These are phyloP conservation scores for Perca fluviatilis DNA, from an alignment of 2,113 vertebrate species.

Conservation along the genomic window DNA sequence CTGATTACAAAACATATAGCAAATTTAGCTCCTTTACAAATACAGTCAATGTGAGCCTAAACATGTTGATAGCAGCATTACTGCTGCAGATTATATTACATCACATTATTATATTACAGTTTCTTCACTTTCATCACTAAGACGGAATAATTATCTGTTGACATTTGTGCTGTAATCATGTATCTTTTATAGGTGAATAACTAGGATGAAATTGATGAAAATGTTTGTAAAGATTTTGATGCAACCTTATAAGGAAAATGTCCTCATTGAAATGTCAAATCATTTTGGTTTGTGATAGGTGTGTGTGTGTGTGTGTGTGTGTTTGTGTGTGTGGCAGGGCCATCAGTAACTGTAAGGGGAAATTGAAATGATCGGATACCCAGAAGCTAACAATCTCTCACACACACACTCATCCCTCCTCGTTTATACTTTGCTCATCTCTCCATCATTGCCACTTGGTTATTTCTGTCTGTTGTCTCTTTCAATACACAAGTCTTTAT, in stretches of 20 bases:
- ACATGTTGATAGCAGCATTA: neutral
- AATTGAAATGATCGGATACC: constrained; percentile 71
- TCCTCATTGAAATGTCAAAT: neutral
- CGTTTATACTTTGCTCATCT: constrained; percentile 16
- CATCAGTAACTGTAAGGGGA: constrained; percentile 66
- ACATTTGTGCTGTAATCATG: neutral
- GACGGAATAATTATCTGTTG: neutral
- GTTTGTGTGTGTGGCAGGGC: constrained; percentile 41
- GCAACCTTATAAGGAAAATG: neutral
- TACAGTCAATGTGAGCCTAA: neutral
- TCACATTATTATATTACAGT: neutral
- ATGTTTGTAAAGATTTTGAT: neutral
- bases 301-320: neutral
- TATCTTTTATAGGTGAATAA: neutral
- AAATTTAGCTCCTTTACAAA: neutral
- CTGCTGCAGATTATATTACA: neutral
- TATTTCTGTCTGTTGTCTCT: constrained; percentile 26
- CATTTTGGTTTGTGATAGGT: neutral
- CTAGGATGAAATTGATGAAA: neutral
- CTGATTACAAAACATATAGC: neutral
- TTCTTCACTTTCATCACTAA: neutral
- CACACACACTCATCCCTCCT: constrained; percentile 1
- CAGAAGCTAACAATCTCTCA: constrained; percentile 16
- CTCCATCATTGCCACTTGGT: constrained; percentile 34
- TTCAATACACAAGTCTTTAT: constrained; percentile 18